Evolutionary conservation across 1,140 invertebrate species (phyloP).

Genomic region (Bombus breviceps): DNA sequence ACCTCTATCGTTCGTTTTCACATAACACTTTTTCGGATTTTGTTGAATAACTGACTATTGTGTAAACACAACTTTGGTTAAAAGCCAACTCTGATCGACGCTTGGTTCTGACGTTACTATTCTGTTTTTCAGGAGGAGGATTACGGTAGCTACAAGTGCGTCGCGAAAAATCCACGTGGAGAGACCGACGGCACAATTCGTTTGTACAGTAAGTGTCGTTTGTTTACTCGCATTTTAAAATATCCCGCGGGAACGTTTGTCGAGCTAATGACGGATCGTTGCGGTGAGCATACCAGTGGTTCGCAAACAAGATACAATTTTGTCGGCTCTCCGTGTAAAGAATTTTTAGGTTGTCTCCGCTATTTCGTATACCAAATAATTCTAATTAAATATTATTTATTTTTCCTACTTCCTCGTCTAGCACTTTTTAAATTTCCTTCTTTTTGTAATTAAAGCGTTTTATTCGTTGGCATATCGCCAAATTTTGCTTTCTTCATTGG

Average conservation of each 20-base stretch:
- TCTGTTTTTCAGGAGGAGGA: conserved; percentile 83
- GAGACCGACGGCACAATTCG: conserved; percentile 96
- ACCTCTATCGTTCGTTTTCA: too few relatives aligned
- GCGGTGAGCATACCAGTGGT: conserved; percentile 10
- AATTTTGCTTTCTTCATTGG: neutral
- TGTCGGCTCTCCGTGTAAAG: too few relatives aligned
- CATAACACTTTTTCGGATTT: too few relatives aligned
- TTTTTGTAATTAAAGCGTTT: neutral
- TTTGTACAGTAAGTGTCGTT: conserved; percentile 91
- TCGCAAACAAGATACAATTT: neutral
- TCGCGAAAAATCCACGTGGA: conserved; percentile 95
- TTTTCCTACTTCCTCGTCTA: too few relatives aligned
- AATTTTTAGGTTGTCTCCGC: neutral
- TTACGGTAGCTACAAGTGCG: conserved; percentile 95
- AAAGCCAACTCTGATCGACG: neutral
- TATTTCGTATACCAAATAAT: neutral
- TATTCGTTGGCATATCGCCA: too few relatives aligned
- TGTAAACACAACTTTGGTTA: too few relatives aligned
- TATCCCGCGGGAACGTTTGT: conserved; percentile 58
- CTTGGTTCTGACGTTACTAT: conserved; percentile 1
- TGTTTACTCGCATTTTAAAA: conserved; percentile 50
- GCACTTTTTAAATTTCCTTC: neutral
- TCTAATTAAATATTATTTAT: neutral
- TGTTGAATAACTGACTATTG: neutral
- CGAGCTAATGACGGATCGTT: conserved; percentile 65